These are phyloP conservation scores for Crotalus horridus DNA, from an alignment of 2,113 vertebrate species.

Conservation along the genomic window DNA sequence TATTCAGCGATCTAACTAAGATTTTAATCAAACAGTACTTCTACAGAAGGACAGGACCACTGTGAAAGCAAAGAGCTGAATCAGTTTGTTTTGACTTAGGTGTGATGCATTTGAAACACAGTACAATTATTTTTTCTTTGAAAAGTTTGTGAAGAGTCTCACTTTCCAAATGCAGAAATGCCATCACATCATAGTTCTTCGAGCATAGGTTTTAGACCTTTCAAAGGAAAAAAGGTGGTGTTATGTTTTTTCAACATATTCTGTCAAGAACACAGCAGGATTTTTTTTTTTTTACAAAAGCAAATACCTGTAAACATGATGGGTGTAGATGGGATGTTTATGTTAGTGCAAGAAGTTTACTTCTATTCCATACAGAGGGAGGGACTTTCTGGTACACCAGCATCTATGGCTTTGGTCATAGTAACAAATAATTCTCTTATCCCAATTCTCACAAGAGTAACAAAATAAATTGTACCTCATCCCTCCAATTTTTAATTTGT, in stretches of 20 bases:
- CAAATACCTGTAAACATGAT: background rate
- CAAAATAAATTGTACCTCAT: background rate
- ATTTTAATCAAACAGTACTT: background rate
- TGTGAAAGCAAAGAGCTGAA: background rate
- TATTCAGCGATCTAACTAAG: too few relatives aligned
- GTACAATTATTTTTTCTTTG: background rate
- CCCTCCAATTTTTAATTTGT: background rate
- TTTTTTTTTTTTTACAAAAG: background rate
- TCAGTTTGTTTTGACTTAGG: background rate
- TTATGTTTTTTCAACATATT: background rate
- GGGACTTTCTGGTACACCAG: background rate
- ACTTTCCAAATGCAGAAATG: background rate
- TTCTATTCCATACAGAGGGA: background rate
- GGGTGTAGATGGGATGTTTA: background rate
- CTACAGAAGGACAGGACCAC: background rate
- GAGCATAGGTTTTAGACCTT: background rate
- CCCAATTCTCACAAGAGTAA: background rate
- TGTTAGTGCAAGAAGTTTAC: background rate
- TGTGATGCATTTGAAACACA: background rate
- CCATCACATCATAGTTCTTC: background rate
- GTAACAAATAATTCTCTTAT: background rate
- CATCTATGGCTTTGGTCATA: background rate
- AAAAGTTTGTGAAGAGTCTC: background rate
- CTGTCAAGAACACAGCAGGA: background rate
- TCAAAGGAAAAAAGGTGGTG: background rate